Percentiles rank a stretch among this genome's conserved stretches.
phyloP scores from a whole-genome alignment of 1,140 invertebrate species.

The Drosophila prosaltans region DNA sequence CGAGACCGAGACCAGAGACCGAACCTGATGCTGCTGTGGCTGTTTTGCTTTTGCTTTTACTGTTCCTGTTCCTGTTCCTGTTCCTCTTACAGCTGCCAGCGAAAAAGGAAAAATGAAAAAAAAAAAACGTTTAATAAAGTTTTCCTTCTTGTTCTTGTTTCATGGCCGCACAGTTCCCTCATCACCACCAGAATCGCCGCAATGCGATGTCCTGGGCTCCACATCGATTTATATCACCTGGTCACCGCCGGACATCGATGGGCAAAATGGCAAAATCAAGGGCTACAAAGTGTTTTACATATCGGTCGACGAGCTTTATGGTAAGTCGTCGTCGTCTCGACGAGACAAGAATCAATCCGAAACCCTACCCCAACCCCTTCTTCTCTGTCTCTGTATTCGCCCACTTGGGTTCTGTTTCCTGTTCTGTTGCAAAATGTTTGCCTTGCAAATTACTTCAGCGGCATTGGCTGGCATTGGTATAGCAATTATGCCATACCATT shows the following conservation, averaged over 20 bases:
- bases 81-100: neutral
- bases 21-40: constrained; percentile 1
- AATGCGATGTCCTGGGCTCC: constrained; percentile 90
- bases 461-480: constrained; percentile 35
- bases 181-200: constrained; percentile 90
- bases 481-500: constrained; percentile 65
- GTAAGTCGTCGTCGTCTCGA: constrained; percentile 82
- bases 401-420: constrained; percentile 12
- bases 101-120: constrained; percentile 5
- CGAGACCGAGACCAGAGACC: constrained; percentile 10
- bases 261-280: constrained; percentile 93
- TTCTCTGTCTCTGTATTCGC: neutral
- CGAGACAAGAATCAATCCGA: constrained; percentile 2
- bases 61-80: too few species aligned
- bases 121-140: constrained; percentile 66
- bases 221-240: constrained; percentile 93
- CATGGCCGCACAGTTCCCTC: constrained; percentile 87
- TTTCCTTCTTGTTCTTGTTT: constrained; percentile 7
- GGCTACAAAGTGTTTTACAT: constrained; percentile 94
- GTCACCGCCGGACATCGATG: constrained; percentile 91
- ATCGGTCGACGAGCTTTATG: constrained; percentile 88
- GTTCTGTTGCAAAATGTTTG: constrained; percentile 39
- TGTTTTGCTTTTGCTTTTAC: neutral
- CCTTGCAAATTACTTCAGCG: constrained; percentile 56
- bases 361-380: neutral